Percentiles rank a stretch among this genome's conserved stretches.
phyloP scores from a whole-genome alignment of 2,888 invertebrate genomes.

The Lithodes maja region DNA sequence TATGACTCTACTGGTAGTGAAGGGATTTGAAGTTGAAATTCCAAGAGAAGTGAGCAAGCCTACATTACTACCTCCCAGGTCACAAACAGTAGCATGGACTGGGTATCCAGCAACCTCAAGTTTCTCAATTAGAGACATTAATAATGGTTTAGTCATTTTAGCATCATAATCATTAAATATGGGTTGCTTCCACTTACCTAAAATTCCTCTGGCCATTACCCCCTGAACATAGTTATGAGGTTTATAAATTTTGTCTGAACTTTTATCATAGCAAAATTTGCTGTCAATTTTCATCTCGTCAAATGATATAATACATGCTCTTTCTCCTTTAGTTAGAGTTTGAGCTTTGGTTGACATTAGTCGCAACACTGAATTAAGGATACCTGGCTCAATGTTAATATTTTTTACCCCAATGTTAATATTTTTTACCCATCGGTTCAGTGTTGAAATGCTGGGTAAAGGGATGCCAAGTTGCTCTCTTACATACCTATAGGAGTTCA shows the following conservation, averaged over 20 bases:
- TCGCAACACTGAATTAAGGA: background rate
- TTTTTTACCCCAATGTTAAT: no score
- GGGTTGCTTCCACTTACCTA: slow-evolving; percentile 14
- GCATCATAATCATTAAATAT: slow-evolving; percentile 4
- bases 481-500: background rate
- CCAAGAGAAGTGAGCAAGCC: no score
- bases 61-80: slow-evolving; percentile 7
- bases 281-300: slow-evolving; percentile 19
- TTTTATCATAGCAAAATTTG: background rate
- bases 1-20: no score
- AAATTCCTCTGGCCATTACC: background rate
- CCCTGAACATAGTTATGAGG: background rate
- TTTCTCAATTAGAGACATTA: background rate
- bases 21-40: no score
- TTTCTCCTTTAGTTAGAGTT: slow-evolving; percentile 12
- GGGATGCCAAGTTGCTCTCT: slow-evolving; percentile 9
- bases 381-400: no score
- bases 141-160: background rate
- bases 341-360: no score
- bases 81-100: background rate
- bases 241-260: background rate
- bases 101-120: background rate
- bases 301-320: slow-evolving; percentile 11
- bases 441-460: background rate
- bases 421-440: slow-evolving; percentile 12